Evolutionary conservation across 1,140 invertebrate genomes (phyloP).

Genomic region (Pseudomyrmex cubaensis): DNA sequence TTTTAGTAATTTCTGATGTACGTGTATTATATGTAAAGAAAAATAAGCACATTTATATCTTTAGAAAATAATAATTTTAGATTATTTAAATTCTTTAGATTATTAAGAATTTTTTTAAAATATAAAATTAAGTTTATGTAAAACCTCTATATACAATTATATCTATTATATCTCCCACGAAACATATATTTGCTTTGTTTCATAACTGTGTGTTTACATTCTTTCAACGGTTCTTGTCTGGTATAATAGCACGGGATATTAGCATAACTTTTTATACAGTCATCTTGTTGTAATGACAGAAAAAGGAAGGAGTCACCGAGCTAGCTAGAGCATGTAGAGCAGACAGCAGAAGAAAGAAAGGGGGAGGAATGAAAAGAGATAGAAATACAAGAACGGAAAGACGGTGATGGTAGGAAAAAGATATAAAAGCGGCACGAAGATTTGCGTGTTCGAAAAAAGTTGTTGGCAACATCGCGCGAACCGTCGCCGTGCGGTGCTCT

Average conservation of each 20-base stretch:
- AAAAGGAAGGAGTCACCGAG: conserved; percentile 42
- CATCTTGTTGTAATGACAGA: conserved; percentile 47
- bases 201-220: conserved; percentile 19
- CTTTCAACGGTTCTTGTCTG: conserved; percentile 24
- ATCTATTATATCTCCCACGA: conserved; percentile 9
- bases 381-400: conserved; percentile 48
- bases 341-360: conserved; percentile 27
- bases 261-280: conserved; percentile 66
- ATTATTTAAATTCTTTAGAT: too few relatives aligned
- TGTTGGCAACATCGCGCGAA: conserved; percentile 41
- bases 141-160: conserved; percentile 34
- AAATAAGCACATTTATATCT: too few relatives aligned
- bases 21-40: too few relatives aligned
- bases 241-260: conserved; percentile 55
- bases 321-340: conserved; percentile 35
- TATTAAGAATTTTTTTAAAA: conserved; percentile 43
- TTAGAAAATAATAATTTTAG: too few relatives aligned
- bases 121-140: conserved; percentile 67
- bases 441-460: conserved; percentile 53
- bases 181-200: not conserved
- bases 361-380: conserved; percentile 15
- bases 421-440: conserved; percentile 63
- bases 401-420: conserved; percentile 60
- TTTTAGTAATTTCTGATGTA: not conserved
- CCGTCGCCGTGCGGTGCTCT: conserved; percentile 15